Base-by-base conservation (phyloP, 2,113 vertebrate genomes). In the Myocastor coypus region DNA sequence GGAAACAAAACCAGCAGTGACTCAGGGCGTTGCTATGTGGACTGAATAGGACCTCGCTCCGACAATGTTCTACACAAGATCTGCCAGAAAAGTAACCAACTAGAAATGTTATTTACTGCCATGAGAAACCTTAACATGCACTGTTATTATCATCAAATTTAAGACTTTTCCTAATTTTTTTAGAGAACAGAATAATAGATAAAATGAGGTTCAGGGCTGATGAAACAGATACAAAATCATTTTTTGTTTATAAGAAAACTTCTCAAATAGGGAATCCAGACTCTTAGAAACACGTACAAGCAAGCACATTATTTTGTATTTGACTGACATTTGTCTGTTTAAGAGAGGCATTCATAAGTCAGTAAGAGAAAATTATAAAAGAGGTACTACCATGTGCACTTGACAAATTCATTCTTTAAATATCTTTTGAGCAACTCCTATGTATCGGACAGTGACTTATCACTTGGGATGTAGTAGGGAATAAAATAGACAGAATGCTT, bases 121-220 rank as follows among this genome's bases (percentile, higher is more conserved):
- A 28, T 28, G 52, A 26, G 77, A 69, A 78, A 37, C 7, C 16
- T 34, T 63, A 59, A 2, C 11, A 40, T 5, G 73, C 17, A 13
- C 68, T 52, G 64, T 52, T 57, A 28, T 3, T 46, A 50, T 22
- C 32, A 32, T 95, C 61, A 77, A 42, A 30, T 80, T 20, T 71
- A 30, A 37, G 22, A 22, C 46, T 50, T 40, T 19, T 52, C 26
- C 34, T 78, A 42, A 20, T 73, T 71, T 92, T 32, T 84, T 46
- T 55, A 87, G 34, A 80, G n/a, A 88, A 66, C 22, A 73, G 46
- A 88, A 50, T 40, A 91, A 83, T 5, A 83, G 69, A 61, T 87
- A 32, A 52, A 85, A 68, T 8, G 3, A 64, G 30, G 1, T 30
- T 93, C 63, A 3, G 30, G 52, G 7, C 57, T 64, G 14, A 50